A percentile compares a stretch with the other conserved stretches of the same genome.
Conservation (phyloP, 2,888 invertebrate species). For the Drosophila greeni region DNA sequence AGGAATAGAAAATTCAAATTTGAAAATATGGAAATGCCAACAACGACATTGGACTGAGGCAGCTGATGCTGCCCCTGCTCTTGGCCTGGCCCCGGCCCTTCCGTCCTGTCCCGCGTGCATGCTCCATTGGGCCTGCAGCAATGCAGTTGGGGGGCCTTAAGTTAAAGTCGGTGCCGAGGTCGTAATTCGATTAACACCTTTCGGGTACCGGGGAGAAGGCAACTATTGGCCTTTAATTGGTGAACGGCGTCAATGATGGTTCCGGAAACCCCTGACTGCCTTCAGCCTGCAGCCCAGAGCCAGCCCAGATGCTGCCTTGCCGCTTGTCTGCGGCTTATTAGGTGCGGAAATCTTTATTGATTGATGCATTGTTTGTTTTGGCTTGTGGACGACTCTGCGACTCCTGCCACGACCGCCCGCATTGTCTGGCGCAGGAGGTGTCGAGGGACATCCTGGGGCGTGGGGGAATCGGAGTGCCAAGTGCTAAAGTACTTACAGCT, state of each 20-base stretch:
- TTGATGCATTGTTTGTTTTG: slow-evolving; percentile 72
- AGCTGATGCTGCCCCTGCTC: slow-evolving; percentile 36
- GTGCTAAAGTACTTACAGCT: slow-evolving; percentile 47
- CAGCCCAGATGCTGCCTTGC: slow-evolving; percentile 10
- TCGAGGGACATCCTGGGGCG: slow-evolving; percentile 2
- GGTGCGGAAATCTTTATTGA: slow-evolving; percentile 76
- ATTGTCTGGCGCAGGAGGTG: slow-evolving; percentile 22
- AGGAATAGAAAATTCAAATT: slow-evolving; percentile 69
- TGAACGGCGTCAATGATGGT: slow-evolving; percentile 66
- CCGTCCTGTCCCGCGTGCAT: slow-evolving; percentile 3
- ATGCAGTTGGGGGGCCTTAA: slow-evolving; percentile 20
- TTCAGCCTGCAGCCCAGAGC: background rate
- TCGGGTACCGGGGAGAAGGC: slow-evolving; percentile 36
- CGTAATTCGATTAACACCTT: slow-evolving; percentile 71
- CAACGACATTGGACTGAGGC: slow-evolving; percentile 43
- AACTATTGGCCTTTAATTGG: slow-evolving; percentile 69
- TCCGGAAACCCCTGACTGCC: slow-evolving; percentile 1
- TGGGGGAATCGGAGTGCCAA: slow-evolving; percentile 33
- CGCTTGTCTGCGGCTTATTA: slow-evolving; percentile 66
- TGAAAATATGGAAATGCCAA: slow-evolving; percentile 67
- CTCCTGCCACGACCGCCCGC: slow-evolving; percentile 55
- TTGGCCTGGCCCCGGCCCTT: background rate
- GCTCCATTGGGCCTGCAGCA: slow-evolving; percentile 42
- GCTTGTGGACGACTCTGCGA: slow-evolving; percentile 43
- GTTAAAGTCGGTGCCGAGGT: slow-evolving; percentile 33